These are phyloP conservation scores for Tinamus major DNA, from an alignment of 2,797 vertebrate species.

Conservation along the genomic window DNA sequence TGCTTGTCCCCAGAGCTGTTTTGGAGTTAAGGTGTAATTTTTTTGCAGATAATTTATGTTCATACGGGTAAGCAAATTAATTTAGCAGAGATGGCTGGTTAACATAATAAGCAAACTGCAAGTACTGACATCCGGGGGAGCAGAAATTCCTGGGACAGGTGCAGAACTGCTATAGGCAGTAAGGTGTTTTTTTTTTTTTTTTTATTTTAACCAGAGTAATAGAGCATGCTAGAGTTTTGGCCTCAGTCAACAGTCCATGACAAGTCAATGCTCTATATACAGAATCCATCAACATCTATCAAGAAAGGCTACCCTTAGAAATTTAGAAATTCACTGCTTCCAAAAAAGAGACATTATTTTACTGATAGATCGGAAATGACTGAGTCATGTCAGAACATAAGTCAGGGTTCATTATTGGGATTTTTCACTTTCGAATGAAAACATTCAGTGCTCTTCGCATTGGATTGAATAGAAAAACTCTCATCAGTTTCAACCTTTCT, in stretches of 20 bases:
- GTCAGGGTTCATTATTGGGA: not conserved
- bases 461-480: not conserved
- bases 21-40: not conserved
- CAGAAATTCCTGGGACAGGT: not conserved
- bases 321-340: not conserved
- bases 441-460: not conserved
- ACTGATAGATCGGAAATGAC: not conserved
- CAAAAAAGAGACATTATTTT: not conserved
- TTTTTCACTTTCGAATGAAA: not conserved
- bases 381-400: not conserved
- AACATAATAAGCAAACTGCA: not conserved
- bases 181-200: not conserved
- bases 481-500: not conserved
- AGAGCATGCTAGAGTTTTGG: not conserved
- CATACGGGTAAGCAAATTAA: not conserved
- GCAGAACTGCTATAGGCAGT: not conserved
- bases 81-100: not conserved
- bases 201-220: not conserved
- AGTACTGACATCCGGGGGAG: not conserved
- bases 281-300: not conserved
- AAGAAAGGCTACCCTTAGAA: not conserved
- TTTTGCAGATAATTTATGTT: not conserved
- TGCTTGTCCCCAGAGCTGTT: not conserved
- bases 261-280: not conserved
- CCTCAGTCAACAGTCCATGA: not conserved